Percentiles rank a stretch among this genome's conserved stretches.
phyloP scores from a whole-genome alignment of 2,888 invertebrate species.

The Sceliomorpha sp. region DNA sequence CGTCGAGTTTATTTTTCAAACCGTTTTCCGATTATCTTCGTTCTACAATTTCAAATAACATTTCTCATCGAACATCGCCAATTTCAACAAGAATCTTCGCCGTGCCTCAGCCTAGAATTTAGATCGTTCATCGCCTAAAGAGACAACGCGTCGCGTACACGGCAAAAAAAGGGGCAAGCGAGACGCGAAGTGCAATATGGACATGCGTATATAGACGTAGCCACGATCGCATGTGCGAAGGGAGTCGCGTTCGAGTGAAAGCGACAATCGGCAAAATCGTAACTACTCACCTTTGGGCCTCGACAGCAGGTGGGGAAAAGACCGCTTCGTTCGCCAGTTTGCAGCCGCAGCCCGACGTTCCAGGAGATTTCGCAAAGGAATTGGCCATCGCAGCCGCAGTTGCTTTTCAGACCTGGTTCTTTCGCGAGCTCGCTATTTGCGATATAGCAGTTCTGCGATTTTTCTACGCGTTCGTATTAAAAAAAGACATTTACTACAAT shows the following conservation, averaged over 20 bases:
- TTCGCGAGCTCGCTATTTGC: slow-evolving; percentile 55
- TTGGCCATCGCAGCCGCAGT: slow-evolving; percentile 60
- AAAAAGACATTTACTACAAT: slow-evolving; percentile 6
- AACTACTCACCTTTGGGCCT: slow-evolving; percentile 34
- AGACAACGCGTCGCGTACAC: too few relatives aligned
- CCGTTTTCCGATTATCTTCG: too few relatives aligned
- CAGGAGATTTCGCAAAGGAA: slow-evolving; percentile 49
- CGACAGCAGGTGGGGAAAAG: slow-evolving; percentile 62
- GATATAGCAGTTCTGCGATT: slow-evolving; percentile 51
- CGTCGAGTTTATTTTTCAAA: too few relatives aligned
- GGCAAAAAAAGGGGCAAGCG: too few relatives aligned
- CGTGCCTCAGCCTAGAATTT: too few relatives aligned
- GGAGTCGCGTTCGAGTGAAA: slow-evolving; percentile 66
- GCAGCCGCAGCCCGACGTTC: not conserved
- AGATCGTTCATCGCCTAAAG: too few relatives aligned
- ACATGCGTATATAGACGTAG: slow-evolving; percentile 10
- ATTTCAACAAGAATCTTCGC: too few relatives aligned
- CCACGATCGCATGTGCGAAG: too few relatives aligned
- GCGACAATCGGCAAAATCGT: slow-evolving; percentile 70
- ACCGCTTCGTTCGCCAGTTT: slow-evolving; percentile 25
- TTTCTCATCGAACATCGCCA: too few relatives aligned
- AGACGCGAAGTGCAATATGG: slow-evolving; percentile 15
- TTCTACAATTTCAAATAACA: too few relatives aligned
- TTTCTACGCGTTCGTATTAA: slow-evolving; percentile 1
- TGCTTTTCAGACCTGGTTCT: slow-evolving; percentile 58